Evolutionary conservation across 2,888 invertebrate genomes (phyloP).

Genomic region (Zelleria hepariella): DNA sequence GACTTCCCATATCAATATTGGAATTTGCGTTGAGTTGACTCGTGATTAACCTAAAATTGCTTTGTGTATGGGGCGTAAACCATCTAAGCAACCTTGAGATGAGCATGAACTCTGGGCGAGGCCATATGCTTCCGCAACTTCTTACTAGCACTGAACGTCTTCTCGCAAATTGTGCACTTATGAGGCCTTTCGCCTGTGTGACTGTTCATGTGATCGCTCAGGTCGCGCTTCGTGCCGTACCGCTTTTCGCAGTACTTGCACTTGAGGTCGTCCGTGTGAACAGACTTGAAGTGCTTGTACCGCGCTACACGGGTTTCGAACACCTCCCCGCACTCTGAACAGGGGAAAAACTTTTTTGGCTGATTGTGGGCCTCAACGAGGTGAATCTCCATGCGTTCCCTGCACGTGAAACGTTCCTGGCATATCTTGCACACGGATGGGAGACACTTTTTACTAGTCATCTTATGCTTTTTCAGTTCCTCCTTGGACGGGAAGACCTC

Average conservation of each 20-base stretch:
- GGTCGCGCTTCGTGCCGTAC: neutral
- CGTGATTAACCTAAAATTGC: too few relatives aligned
- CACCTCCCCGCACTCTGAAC: slow-evolving; percentile 4
- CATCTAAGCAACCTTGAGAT: slow-evolving; percentile 7
- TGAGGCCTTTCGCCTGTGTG: slow-evolving; percentile 10
- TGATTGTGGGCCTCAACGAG: slow-evolving; percentile 1
- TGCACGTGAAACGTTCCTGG: slow-evolving; percentile 4
- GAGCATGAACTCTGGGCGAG: neutral
- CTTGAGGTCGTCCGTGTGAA: neutral
- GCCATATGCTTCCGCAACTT: slow-evolving; percentile 4
- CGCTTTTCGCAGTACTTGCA: slow-evolving; percentile 4
- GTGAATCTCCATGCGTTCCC: slow-evolving; percentile 3
- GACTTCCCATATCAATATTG: too few relatives aligned
- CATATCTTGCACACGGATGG: slow-evolving; percentile 6
- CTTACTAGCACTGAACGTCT: slow-evolving; percentile 1
- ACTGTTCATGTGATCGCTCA: slow-evolving; percentile 16
- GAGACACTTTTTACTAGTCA: neutral
- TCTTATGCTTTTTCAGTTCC: slow-evolving; percentile 1
- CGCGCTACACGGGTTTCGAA: slow-evolving; percentile 1
- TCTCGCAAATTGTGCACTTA: slow-evolving; percentile 8
- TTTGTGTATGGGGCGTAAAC: too few relatives aligned
- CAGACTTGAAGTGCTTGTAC: slow-evolving; percentile 5
- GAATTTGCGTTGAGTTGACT: too few relatives aligned
- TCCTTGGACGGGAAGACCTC: slow-evolving; percentile 1
- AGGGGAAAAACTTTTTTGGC: slow-evolving; percentile 4